Evolutionary conservation across 2,113 vertebrate genomes (phyloP), one percentile per base, ranked within the genome.

Genomic region (Paralichthys olivaceus): DNA sequence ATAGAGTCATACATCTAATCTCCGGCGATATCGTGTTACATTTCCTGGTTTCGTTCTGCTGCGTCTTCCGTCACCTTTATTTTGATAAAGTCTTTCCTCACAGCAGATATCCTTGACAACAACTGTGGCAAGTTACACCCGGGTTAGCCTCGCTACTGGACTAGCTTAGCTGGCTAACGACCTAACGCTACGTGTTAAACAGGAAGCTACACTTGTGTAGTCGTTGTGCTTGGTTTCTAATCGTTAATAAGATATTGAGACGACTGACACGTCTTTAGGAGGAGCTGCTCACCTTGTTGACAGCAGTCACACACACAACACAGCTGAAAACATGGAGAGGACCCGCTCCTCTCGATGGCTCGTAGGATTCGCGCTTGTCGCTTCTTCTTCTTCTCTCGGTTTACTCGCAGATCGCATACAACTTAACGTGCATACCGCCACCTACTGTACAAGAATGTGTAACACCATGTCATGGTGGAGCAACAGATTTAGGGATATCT

Each of bases 341-440:
- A 53, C 45, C 25, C 57, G 23, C 63, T 26, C 22, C 1, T 13
- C 2, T 13, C 1, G 45, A 37, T 29, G 2, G 4, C 14, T 13
- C 0, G 0, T 29, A 32, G 15, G 84, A 79, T 84, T 85, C 77
- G 89, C 86, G 89, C 86, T 40, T 4, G 7, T 6, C 13, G 4
- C 32, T 53, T n/a, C 20, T n/a, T 53, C 14, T 20, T 4, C 15
- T 47, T 4, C 14, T 49, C 45, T 49, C 5, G 17, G 37, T 40
- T 40, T 13, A 40, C 12, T 13, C 2, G 37, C 9, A 9, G 37
- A 40, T 40, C 37, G 37, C 37, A 40, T 13, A 13, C 37, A 40
- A 4, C 37, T 13, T 40, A 13, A 12, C 9, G 11, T 0, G 37
- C 37, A 13, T 13, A 40, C 37, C 12, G 37, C 37, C 37, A 40